These are phyloP conservation scores for Chrosomus eos DNA, from an alignment of 2,797 vertebrate species.

Conservation along the genomic window DNA sequence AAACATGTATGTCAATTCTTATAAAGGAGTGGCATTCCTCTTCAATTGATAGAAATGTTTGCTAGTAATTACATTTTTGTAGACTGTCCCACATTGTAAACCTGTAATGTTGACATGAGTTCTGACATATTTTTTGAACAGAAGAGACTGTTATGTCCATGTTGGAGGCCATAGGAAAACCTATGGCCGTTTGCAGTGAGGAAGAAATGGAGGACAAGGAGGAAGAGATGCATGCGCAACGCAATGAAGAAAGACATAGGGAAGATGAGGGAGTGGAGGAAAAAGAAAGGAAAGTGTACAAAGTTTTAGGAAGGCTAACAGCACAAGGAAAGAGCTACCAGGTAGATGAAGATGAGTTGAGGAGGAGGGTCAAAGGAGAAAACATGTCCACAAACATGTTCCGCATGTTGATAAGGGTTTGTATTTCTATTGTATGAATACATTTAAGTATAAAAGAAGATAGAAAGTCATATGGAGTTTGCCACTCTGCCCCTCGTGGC, in stretches of 20 bases:
- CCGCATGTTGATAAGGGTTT: constrained; percentile 19
- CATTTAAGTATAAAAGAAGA: constrained; percentile 1
- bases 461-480: no score
- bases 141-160: no score
- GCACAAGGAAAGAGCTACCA: constrained; percentile 7
- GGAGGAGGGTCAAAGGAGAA: constrained; percentile 14
- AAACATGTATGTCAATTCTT: no score
- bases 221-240: background rate
- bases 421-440: background rate
- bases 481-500: background rate
- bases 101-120: background rate
- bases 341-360: constrained; percentile 31
- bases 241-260: background rate
- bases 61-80: background rate
- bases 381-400: constrained; percentile 30
- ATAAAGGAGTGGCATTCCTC: no score
- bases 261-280: background rate
- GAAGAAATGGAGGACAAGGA: background rate
- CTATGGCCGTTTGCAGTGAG: no score
- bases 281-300: constrained; percentile 9
- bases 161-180: no score
- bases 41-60: no score
- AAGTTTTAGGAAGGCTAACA: constrained; percentile 21
- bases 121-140: no score
- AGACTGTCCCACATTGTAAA: background rate